A percentile compares a stretch with the other conserved stretches of the same genome.
Conservation (phyloP, 2,888 invertebrate species). For the Eupsilia transversa region DNA sequence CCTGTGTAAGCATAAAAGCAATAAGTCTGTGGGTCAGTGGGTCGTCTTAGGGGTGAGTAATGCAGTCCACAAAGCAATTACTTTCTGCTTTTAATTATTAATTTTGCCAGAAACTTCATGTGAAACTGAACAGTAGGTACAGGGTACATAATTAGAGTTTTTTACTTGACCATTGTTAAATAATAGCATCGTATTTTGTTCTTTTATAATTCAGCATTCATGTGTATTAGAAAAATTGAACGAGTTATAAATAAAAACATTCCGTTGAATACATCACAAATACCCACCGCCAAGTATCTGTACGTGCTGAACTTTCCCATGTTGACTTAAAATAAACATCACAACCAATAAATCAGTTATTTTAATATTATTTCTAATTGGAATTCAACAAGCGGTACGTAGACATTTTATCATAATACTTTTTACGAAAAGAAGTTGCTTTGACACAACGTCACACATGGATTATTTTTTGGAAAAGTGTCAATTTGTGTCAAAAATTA, state of each 20-base stretch:
- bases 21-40: too few species aligned
- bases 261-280: slow-evolving; percentile 15
- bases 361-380: slow-evolving; percentile 42
- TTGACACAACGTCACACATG: slow-evolving; percentile 22
- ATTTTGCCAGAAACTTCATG: background rate
- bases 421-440: slow-evolving; percentile 20
- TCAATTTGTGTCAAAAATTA: too few species aligned
- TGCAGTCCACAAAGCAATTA: background rate
- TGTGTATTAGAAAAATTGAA: background rate
- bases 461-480: slow-evolving; percentile 41
- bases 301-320: slow-evolving; percentile 90
- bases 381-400: slow-evolving; percentile 30
- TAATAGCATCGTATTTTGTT: background rate
- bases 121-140: background rate
- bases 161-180: background rate
- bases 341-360: slow-evolving; percentile 75
- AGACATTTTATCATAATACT: slow-evolving; percentile 47
- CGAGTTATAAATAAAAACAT: slow-evolving; percentile 28
- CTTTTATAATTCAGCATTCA: background rate
- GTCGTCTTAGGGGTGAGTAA: too few species aligned
- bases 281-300: slow-evolving; percentile 89
- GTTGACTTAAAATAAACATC: slow-evolving; percentile 83
- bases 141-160: background rate
- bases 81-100: background rate
- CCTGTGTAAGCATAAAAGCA: background rate